These are phyloP conservation scores for Rhombomys opimus DNA, from an alignment of 2,113 vertebrate species.

Conservation along the genomic window DNA sequence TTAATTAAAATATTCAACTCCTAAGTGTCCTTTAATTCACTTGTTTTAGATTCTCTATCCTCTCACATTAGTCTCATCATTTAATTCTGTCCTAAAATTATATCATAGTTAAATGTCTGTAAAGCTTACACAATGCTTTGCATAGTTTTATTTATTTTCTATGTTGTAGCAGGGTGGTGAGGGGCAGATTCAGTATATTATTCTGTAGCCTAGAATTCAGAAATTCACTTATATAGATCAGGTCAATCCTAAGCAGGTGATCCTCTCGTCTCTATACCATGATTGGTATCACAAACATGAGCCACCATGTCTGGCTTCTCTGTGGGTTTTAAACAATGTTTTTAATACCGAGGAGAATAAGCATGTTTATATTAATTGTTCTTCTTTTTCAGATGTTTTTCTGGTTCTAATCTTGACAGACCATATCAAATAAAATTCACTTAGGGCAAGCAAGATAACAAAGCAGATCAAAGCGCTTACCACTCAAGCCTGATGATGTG, in stretches of 20 bases:
- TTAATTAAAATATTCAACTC: slow-evolving; percentile 33
- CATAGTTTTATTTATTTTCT: background rate
- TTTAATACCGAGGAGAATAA: background rate
- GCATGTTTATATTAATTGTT: background rate
- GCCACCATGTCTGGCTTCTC: too few relatives aligned
- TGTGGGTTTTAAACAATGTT: background rate
- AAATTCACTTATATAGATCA: background rate
- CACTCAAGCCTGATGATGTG: too few relatives aligned
- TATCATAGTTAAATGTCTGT: background rate
- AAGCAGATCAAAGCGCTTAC: too few relatives aligned
- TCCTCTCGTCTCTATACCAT: background rate
- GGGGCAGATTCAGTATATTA: background rate
- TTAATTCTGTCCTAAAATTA: background rate
- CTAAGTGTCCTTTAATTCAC: background rate
- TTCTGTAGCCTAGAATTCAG: background rate
- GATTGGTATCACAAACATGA: background rate
- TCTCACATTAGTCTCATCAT: background rate
- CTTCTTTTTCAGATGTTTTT: background rate
- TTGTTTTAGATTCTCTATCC: background rate
- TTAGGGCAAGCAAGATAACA: background rate
- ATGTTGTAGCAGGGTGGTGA: background rate
- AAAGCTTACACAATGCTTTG: background rate
- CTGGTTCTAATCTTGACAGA: background rate
- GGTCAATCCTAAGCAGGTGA: background rate
- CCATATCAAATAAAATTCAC: background rate